These are phyloP conservation scores for Oscarella lobularis DNA, from an alignment of 37 sponge, comb jelly and placozoan species.

Conservation along the genomic window DNA sequence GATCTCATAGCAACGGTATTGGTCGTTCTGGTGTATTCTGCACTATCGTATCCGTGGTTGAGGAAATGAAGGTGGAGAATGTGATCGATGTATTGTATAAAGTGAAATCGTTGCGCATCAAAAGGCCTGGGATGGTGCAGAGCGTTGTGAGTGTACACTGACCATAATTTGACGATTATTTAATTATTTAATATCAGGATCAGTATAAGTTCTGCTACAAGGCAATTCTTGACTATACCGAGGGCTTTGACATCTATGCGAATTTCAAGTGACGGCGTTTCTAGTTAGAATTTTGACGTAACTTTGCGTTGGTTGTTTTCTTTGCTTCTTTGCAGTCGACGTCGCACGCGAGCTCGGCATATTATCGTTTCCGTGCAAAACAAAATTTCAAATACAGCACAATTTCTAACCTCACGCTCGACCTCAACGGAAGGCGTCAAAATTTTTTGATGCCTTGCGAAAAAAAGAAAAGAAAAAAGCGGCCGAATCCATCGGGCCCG, in stretches of 20 bases:
- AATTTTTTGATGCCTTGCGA: too few species aligned
- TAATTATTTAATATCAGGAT: too few species aligned
- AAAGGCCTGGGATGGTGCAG: conserved; percentile 30
- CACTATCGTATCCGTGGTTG: conserved; percentile 30
- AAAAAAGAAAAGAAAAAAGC: too few species aligned
- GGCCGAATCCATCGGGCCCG: too few species aligned
- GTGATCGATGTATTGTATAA: conserved; percentile 50
- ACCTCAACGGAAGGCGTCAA: too few species aligned
- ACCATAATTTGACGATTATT: not conserved
- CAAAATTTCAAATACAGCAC: too few species aligned
- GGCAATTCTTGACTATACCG: conserved; percentile 46
- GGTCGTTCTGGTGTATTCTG: conserved; percentile 48
- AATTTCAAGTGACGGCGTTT: not conserved
- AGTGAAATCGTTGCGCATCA: conserved; percentile 37
- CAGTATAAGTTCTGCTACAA: conserved; percentile 52
- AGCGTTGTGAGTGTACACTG: conserved; percentile 17
- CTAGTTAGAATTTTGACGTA: too few species aligned
- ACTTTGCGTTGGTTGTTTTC: too few species aligned
- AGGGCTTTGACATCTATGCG: conserved; percentile 44
- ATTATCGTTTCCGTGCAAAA: too few species aligned
- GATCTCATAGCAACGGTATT: conserved; percentile 35
- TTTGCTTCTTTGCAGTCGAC: too few species aligned
- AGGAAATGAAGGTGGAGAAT: conserved; percentile 52
- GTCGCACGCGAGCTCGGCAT: too few species aligned
- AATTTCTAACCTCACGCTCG: too few species aligned